These are phyloP conservation scores for Pogoniulus pusillus DNA, from an alignment of 2,797 vertebrate genomes.

Conservation along the genomic window DNA sequence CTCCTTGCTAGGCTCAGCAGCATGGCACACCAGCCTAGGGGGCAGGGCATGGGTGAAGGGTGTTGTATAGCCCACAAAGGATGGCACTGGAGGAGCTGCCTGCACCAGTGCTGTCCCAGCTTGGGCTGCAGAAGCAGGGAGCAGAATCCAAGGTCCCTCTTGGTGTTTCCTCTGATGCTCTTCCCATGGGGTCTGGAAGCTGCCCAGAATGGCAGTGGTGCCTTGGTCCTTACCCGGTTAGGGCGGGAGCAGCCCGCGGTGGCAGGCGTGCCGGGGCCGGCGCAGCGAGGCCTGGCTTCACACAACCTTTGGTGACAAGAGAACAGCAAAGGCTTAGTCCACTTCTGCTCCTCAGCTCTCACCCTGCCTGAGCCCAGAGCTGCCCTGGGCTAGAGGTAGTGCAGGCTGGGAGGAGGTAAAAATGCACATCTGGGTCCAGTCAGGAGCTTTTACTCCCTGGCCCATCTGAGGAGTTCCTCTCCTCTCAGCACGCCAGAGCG, in stretches of 20 bases:
- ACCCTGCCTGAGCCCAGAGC: background rate
- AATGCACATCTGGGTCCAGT: background rate
- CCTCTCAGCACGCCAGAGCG: background rate
- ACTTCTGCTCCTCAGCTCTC: background rate
- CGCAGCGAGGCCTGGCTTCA: background rate
- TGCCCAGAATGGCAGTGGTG: background rate
- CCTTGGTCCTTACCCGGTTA: background rate
- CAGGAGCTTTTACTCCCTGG: background rate
- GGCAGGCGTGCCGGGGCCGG: fast-evolving
- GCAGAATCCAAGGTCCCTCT: background rate
- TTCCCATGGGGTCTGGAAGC: background rate
- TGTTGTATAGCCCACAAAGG: fast-evolving
- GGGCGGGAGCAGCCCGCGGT: fast-evolving
- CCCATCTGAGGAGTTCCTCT: background rate
- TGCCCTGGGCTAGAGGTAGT: background rate
- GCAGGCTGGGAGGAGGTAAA: background rate
- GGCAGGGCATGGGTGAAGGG: fast-evolving
- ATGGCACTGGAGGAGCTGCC: background rate
- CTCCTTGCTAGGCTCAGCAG: background rate
- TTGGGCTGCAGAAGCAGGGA: background rate
- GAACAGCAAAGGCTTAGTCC: background rate
- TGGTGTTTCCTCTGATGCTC: fast-evolving
- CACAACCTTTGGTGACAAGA: background rate
- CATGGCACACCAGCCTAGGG: background rate
- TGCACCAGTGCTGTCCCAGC: background rate